phyloP scores from a whole-genome alignment of 2,888 invertebrate genomes.

The Teleogryllus oceanicus region DNA sequence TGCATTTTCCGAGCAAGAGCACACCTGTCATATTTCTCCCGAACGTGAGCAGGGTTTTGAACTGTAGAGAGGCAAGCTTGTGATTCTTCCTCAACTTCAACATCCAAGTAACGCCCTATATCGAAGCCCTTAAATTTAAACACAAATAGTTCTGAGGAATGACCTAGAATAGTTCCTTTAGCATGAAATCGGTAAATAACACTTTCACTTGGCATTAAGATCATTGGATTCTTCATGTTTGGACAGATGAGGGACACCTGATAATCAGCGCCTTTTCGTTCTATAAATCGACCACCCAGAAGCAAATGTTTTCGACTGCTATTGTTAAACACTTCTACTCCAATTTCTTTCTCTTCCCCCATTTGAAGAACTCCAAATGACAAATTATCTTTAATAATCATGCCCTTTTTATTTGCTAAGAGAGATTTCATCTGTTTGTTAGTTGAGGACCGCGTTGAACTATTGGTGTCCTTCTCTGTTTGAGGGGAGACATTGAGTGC shows the following conservation, averaged over 20 bases:
- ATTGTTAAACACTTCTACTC: slow-evolving; percentile 52
- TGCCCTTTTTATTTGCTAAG: slow-evolving; percentile 50
- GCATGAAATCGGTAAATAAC: slow-evolving; percentile 53
- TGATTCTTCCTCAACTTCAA: slow-evolving; percentile 49
- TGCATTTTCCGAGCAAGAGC: background rate
- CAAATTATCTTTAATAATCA: slow-evolving; percentile 54
- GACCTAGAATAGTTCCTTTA: slow-evolving; percentile 58
- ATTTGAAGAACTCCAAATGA: slow-evolving; percentile 48
- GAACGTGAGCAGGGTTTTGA: background rate
- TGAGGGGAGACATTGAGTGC: slow-evolving; percentile 51
- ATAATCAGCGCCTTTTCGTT: slow-evolving; percentile 52
- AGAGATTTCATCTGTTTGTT: slow-evolving; percentile 32
- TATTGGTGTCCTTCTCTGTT: background rate
- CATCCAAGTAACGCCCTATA: slow-evolving; percentile 57
- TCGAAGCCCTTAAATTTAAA: slow-evolving; percentile 60
- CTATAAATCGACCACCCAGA: slow-evolving; percentile 52
- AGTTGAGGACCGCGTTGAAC: background rate
- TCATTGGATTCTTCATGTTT: slow-evolving; percentile 44
- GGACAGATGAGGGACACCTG: slow-evolving; percentile 53
- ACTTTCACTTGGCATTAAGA: slow-evolving; percentile 49
- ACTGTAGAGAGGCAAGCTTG: background rate
- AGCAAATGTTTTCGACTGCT: slow-evolving; percentile 49
- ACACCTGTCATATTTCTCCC: background rate
- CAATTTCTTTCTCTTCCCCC: slow-evolving; percentile 49
- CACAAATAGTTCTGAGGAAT: slow-evolving; percentile 58